Base-by-base conservation (phyloP, 2,113 vertebrate genomes). In the Sigmodon hispidus region DNA sequence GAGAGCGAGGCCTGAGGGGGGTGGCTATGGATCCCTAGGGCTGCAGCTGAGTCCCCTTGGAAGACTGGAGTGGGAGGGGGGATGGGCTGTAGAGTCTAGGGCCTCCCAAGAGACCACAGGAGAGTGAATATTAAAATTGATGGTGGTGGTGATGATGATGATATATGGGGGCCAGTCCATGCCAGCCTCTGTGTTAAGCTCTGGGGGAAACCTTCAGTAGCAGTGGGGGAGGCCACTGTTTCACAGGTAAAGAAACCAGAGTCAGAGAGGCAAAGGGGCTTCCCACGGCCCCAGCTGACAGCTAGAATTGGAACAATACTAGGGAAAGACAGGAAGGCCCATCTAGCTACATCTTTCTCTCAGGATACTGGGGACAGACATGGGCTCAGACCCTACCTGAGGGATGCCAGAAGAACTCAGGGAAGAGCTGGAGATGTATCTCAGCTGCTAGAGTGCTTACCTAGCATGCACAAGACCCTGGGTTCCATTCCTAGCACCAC, bases 1-100 rank as follows among this genome's bases (percentile, higher is more conserved):
- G 98, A 98, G 96, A 7, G 15, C 31, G 34, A 91, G 94, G 86
- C 96, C 92, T 80, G 61, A 63, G 52, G 75, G 34, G 24, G 76
- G 26, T 43, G 69, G 19, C 11, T 1, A 55, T 34, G 72, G 67
- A 31, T 95, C 94, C 94, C 80, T 34, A 45, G 84, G 88, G 94
- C 67, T 70, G 95, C 80, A 92, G 97, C 94, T 95, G 96, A 96
- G 86, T 96, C 92, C 83, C 96, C 48, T 70, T 0, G 21, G 88
- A 94, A 75, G n/a, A 87, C 75, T 34, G 17, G 86, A 83, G 43
- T 26, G 34, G 61, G 43, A 75, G 9, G 87, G 40, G 72, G n/a
- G 79, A 21, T 43, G 31, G 91, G 69, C 31, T 36, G 36, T 50
- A 36, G 40, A 89, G 50, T 59, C 90, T 45, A 17, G 65, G 40